Conservation (phyloP, 2,113 vertebrate species). For the Catagonus wagneri region DNA sequence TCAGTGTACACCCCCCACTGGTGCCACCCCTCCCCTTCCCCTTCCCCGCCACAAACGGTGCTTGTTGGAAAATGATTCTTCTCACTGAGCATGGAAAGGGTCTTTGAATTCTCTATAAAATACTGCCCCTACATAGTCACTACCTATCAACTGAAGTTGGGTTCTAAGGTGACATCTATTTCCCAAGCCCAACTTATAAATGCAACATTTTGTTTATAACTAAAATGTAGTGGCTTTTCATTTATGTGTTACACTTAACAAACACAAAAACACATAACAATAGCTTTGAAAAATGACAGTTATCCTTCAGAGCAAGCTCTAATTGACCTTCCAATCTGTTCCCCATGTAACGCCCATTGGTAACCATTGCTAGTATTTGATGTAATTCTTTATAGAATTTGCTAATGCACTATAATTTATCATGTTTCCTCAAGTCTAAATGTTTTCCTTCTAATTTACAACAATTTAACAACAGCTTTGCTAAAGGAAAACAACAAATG, state of each 20-base stretch:
- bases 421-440: slow-evolving; percentile 14
- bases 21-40: neutral
- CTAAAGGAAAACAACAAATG: neutral
- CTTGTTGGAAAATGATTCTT: neutral
- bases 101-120: slow-evolving; percentile 11
- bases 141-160: neutral
- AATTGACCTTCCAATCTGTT: neutral
- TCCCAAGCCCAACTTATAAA: neutral
- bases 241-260: neutral
- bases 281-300: neutral
- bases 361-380: neutral
- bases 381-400: slow-evolving; percentile 31
- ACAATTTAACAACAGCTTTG: neutral
- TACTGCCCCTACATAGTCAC: neutral
- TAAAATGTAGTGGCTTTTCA: neutral
- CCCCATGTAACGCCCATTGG: neutral
- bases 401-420: neutral
- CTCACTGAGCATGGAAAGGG: neutral
- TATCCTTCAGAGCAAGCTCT: neutral
- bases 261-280: slow-evolving; percentile 13
- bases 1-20: neutral
- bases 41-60: neutral
- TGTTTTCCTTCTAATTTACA: slow-evolving; percentile 26
- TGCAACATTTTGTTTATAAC: neutral
- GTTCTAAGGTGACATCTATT: neutral